Evolutionary conservation across 2,797 vertebrate species (phyloP).

Genomic region (Arctocebus calabarensis): DNA sequence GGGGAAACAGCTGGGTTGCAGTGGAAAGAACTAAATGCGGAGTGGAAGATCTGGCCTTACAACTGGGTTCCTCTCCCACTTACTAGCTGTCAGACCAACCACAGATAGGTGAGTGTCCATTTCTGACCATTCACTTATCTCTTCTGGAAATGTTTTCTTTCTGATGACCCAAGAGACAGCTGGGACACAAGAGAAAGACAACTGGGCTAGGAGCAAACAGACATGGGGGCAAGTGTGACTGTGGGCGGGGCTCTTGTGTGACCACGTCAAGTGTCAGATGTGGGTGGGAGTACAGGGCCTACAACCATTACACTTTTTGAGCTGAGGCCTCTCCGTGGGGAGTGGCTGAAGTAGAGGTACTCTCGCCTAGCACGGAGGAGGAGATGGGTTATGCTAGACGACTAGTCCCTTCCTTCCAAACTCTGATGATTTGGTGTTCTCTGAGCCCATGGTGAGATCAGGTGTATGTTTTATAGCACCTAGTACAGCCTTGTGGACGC

Average conservation of each 20-base stretch:
- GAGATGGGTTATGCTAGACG: background rate
- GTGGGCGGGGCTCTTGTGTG: background rate
- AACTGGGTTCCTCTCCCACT: background rate
- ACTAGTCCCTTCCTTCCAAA: background rate
- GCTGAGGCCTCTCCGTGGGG: background rate
- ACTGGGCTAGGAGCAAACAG: background rate
- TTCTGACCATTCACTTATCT: background rate
- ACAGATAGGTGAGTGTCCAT: background rate
- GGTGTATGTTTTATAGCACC: slow-evolving; percentile 52
- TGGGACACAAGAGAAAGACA: background rate
- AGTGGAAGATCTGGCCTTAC: background rate
- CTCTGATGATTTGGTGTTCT: slow-evolving; percentile 13
- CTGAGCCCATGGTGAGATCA: slow-evolving; percentile 4
- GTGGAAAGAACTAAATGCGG: background rate
- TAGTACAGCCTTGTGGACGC: slow-evolving; percentile 39
- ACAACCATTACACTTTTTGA: background rate
- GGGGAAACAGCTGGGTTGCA: background rate
- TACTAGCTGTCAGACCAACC: background rate
- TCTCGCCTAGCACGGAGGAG: background rate
- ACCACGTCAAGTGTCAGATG: background rate
- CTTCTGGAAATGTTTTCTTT: background rate
- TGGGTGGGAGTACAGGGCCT: background rate
- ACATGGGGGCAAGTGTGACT: background rate
- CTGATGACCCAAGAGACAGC: background rate
- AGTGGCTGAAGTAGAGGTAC: background rate